Conservation (phyloP, 2,797 vertebrate species). For the Oreochromis mossambicus region DNA sequence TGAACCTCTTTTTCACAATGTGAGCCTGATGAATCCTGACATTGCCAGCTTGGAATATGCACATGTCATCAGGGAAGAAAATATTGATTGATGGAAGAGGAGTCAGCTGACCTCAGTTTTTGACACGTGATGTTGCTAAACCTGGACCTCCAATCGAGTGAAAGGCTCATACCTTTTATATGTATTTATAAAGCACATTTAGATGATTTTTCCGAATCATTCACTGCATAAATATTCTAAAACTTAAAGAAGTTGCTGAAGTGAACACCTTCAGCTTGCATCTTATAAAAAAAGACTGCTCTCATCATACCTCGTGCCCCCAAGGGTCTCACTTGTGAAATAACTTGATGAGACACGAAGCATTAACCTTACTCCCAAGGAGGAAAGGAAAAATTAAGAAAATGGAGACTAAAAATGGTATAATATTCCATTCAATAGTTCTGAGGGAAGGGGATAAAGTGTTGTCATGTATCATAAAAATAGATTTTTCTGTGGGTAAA, state of each 20-base stretch:
- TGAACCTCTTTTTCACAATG: not conserved
- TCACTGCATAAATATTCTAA: not conserved
- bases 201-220: fast-evolving
- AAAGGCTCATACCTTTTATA: not conserved
- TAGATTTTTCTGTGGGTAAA: constrained; percentile 10
- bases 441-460: not conserved
- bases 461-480: constrained; percentile 9
- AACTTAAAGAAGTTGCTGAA: not conserved
- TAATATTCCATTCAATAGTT: not conserved
- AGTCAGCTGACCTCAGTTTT: not conserved
- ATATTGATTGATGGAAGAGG: not conserved
- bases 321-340: constrained; percentile 7
- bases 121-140: not conserved
- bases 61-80: not conserved
- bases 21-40: not conserved
- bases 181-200: not conserved
- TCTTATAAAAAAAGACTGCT: not conserved
- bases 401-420: constrained; percentile 4
- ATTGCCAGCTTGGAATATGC: not conserved
- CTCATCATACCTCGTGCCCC: not conserved
- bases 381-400: not conserved
- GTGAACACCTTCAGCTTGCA: not conserved
- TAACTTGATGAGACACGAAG: constrained; percentile 11
- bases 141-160: not conserved
- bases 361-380: constrained; percentile 17